These are phyloP conservation scores for Chamaetylas fuelleborni DNA, from an alignment of 2,113 vertebrate genomes.

Conservation along the genomic window DNA sequence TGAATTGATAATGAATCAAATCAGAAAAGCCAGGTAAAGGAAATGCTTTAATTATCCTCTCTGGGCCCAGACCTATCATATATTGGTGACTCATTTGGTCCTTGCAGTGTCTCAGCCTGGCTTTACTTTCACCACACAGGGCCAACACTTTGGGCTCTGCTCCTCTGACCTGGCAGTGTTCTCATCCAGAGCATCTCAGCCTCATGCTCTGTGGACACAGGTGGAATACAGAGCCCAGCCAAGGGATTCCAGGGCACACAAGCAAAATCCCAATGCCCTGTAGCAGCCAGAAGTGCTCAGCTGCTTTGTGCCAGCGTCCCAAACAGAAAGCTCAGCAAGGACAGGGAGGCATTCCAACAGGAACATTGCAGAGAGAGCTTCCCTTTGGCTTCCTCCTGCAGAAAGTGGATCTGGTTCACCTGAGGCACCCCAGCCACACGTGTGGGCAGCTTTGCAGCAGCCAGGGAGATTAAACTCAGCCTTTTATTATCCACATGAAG, in stretches of 20 bases:
- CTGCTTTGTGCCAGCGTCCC: neutral
- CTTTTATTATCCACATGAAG: neutral
- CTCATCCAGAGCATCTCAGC: neutral
- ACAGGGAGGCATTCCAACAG: neutral
- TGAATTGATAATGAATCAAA: neutral
- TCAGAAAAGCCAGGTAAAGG: neutral
- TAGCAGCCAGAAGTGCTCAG: neutral
- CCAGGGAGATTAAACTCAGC: neutral
- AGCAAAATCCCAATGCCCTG: neutral
- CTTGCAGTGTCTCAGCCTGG: neutral
- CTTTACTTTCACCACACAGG: fast-evolving
- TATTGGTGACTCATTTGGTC: fast-evolving
- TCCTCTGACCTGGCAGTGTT: neutral
- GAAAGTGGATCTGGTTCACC: neutral
- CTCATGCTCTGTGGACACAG: neutral
- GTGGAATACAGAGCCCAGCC: neutral
- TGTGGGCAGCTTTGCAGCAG: neutral
- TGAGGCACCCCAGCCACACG: neutral
- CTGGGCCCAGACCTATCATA: neutral
- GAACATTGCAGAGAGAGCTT: neutral
- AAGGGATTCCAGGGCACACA: neutral
- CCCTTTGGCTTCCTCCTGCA: neutral
- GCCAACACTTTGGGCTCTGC: neutral
- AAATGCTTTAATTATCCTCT: neutral
- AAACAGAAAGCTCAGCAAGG: neutral